phyloP scores from a whole-genome alignment of 2,888 invertebrate species.

The Heliconius ismenius region DNA sequence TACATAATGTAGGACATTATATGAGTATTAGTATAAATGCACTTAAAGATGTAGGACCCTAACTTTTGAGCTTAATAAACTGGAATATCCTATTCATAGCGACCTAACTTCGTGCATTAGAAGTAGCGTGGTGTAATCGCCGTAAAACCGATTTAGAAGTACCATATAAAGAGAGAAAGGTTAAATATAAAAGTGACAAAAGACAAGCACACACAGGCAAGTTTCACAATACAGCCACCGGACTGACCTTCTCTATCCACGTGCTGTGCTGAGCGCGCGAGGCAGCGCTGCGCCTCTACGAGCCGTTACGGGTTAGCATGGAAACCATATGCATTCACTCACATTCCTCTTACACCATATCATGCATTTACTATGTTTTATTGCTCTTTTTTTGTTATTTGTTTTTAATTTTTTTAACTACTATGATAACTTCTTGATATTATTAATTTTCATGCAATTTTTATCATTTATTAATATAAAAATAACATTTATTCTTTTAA shows the following conservation, averaged over 20 bases:
- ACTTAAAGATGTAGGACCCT: too few relatives aligned
- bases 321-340: conserved; percentile 78
- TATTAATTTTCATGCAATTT: not conserved
- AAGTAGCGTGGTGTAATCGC: not conserved
- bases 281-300: conserved; percentile 77
- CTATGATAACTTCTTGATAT: not conserved
- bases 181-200: conserved; percentile 22
- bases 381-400: conserved; percentile 10
- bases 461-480: not conserved
- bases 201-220: conserved; percentile 36
- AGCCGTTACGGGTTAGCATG: conserved; percentile 82
- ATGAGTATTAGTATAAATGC: too few relatives aligned
- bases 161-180: not conserved
- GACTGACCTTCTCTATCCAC: conserved; percentile 93
- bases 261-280: conserved; percentile 84
- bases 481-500: not conserved
- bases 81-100: too few relatives aligned
- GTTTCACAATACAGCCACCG: conserved; percentile 33
- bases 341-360: conserved; percentile 56
- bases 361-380: conserved; percentile 44
- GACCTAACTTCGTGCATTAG: not conserved
- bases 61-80: too few relatives aligned
- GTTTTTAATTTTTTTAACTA: not conserved
- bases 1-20: too few relatives aligned
- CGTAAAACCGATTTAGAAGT: not conserved